Evolutionary conservation across 2,888 invertebrate species (phyloP).

Genomic region (Chorisops tibialis): DNA sequence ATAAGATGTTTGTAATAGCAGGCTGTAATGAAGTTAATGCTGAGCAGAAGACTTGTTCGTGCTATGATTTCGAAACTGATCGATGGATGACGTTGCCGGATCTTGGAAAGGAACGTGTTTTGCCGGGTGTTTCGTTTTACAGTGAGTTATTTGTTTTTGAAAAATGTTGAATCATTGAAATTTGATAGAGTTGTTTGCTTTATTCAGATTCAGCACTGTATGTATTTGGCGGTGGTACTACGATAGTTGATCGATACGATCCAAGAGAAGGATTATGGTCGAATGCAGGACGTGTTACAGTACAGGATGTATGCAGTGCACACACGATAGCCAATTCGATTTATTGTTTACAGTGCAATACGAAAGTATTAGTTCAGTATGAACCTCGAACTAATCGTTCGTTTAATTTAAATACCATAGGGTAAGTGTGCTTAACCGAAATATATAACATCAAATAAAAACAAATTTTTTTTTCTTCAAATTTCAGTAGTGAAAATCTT

Average conservation of each 20-base stretch:
- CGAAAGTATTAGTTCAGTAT: neutral
- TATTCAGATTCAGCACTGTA: slow-evolving; percentile 5
- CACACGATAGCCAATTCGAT: neutral
- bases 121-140: neutral
- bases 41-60: neutral
- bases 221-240: slow-evolving; percentile 3
- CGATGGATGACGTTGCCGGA: neutral
- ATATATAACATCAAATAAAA: neutral
- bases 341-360: slow-evolving; percentile 2
- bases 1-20: neutral
- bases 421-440: too few species aligned
- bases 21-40: neutral
- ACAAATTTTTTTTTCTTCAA: neutral
- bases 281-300: neutral
- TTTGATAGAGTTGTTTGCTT: neutral
- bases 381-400: too few species aligned
- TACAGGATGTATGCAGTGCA: neutral
- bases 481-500: neutral
- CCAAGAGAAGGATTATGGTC: slow-evolving; percentile 8
- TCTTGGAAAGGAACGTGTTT: neutral
- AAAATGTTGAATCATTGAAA: neutral
- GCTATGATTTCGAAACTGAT: slow-evolving; percentile 1
- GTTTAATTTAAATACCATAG: too few species aligned
- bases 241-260: neutral
- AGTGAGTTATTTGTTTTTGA: neutral